These are phyloP conservation scores for Nudaria mundana DNA, from an alignment of 2,888 invertebrate species.

Conservation along the genomic window DNA sequence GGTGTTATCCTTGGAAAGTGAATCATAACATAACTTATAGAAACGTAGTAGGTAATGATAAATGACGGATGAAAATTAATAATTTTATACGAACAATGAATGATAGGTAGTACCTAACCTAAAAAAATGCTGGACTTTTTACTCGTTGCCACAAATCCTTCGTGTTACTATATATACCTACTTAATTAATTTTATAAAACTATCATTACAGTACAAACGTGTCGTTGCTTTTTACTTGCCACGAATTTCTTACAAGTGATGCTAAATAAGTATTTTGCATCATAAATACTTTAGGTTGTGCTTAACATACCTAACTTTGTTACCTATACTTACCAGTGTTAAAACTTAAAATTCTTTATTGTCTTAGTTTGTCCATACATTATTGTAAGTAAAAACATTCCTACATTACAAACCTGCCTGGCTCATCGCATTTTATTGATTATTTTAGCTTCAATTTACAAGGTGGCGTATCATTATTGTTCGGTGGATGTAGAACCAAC, in stretches of 20 bases:
- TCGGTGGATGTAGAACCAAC: no score
- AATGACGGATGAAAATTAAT: conserved; percentile 38
- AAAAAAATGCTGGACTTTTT: conserved; percentile 70
- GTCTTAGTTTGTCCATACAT: conserved; percentile 12
- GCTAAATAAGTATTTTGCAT: conserved; percentile 20
- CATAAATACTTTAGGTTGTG: conserved; percentile 28
- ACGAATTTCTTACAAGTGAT: conserved; percentile 18
- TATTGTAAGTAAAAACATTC: conserved; percentile 24
- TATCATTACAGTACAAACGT: conserved; percentile 32
- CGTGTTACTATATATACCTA: no score
- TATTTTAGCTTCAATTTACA: background rate
- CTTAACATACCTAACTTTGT: conserved; percentile 21
- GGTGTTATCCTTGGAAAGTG: conserved; percentile 22
- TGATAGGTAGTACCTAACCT: conserved; percentile 44
- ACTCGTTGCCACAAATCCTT: conserved; percentile 55
- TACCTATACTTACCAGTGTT: conserved; percentile 13
- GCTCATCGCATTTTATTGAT: conserved; percentile 2
- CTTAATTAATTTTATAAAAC: conserved; percentile 41
- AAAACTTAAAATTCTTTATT: conserved; percentile 5
- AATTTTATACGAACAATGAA: conserved; percentile 53
- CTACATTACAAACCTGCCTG: conserved; percentile 29
- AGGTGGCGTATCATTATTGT: no score
- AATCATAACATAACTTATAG: conserved; percentile 31
- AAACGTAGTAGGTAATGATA: conserved; percentile 29
- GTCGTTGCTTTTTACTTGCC: conserved; percentile 26